These are phyloP conservation scores for Onthophagus taurus DNA, from an alignment of 1,140 invertebrate species.

Conservation along the genomic window DNA sequence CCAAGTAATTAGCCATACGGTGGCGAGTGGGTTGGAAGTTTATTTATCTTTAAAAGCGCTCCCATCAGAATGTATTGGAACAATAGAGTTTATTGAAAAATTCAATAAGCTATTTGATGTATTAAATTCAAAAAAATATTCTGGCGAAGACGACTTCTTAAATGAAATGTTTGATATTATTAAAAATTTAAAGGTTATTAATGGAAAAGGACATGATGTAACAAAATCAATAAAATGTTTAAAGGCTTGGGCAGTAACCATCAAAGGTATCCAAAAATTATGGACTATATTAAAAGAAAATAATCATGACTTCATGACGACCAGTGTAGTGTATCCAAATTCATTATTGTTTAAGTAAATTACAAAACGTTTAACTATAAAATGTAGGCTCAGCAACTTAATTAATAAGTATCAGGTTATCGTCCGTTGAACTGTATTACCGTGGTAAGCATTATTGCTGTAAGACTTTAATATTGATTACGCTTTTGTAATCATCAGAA, in stretches of 20 bases:
- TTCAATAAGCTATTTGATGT: conserved; percentile 11
- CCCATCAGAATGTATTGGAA: not conserved
- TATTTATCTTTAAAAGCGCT: conserved; percentile 6
- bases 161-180: conserved; percentile 17
- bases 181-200: not conserved
- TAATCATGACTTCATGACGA: conserved; percentile 1
- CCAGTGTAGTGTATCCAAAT: conserved; percentile 14
- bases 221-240: not conserved
- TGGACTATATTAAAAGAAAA: conserved; percentile 10
- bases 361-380: too few species aligned
- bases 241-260: conserved; percentile 7
- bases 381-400: too few species aligned
- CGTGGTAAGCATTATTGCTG: conserved; percentile 1
- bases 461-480: too few species aligned
- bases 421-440: conserved; percentile 12
- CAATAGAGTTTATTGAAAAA: conserved; percentile 3
- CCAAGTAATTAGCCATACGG: conserved; percentile 26
- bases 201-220: not conserved
- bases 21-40: conserved; percentile 22
- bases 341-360: conserved; percentile 14
- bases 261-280: conserved; percentile 7
- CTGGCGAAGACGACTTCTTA: not conserved
- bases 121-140: conserved; percentile 4
- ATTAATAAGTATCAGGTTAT: conserved; percentile 13
- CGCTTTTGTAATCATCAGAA: too few species aligned